phyloP scores from a whole-genome alignment of 2,888 invertebrate genomes.

The Andrena haemorrhoa region DNA sequence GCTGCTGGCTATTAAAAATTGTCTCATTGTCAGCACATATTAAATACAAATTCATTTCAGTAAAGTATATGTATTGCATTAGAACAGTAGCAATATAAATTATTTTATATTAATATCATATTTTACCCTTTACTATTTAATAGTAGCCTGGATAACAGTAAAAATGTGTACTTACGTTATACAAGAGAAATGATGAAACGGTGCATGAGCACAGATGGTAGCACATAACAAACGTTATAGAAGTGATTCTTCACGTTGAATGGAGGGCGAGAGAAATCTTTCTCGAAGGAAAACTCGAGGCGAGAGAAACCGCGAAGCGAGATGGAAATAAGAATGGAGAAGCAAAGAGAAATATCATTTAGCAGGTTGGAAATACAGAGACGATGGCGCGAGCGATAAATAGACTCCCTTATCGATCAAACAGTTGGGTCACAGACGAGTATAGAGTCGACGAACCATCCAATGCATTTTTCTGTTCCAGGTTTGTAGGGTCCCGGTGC shows the following conservation, averaged over 20 bases:
- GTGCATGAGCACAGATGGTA: neutral
- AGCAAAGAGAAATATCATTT: slow-evolving; percentile 30
- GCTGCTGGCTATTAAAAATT: too few relatives aligned
- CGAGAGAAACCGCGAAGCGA: slow-evolving; percentile 1
- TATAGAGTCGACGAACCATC: neutral
- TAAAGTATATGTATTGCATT: too few relatives aligned
- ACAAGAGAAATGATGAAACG: slow-evolving; percentile 25
- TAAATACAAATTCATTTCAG: too few relatives aligned
- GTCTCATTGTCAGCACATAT: too few relatives aligned
- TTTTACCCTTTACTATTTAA: too few relatives aligned
- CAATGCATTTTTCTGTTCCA: too few relatives aligned
- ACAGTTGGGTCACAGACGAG: neutral
- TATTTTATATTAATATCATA: too few relatives aligned
- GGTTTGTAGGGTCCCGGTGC: too few relatives aligned
- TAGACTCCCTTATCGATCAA: slow-evolving; percentile 7
- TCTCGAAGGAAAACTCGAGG: slow-evolving; percentile 3
- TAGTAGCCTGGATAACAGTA: neutral
- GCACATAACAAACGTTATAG: slow-evolving; percentile 9
- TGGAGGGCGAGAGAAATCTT: slow-evolving; percentile 28
- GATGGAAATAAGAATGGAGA: slow-evolving; percentile 21
- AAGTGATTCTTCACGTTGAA: slow-evolving; percentile 18
- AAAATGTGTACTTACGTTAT: slow-evolving; percentile 1
- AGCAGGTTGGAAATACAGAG: slow-evolving; percentile 5
- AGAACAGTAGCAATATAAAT: too few relatives aligned
- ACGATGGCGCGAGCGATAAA: slow-evolving; percentile 1